phyloP scores from a whole-genome alignment of 2,888 invertebrate species.

The Pilophorus perplexus region DNA sequence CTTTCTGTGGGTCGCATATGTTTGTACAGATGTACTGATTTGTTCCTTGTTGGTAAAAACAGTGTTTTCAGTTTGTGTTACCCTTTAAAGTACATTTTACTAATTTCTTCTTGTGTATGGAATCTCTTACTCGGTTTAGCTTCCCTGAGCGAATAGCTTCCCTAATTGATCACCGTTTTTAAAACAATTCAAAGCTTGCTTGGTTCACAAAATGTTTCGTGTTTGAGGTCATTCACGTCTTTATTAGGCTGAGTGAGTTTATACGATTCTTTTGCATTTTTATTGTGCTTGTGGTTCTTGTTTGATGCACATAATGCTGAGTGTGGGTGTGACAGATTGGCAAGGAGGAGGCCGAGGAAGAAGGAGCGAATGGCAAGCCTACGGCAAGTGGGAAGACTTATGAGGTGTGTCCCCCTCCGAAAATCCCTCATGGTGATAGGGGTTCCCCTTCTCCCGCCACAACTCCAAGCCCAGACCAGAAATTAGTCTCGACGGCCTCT shows the following conservation, averaged over 20 bases:
- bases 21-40: too few relatives aligned
- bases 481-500: constrained; percentile 47
- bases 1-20: too few relatives aligned
- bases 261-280: constrained; percentile 24
- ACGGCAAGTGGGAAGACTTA: constrained; percentile 39
- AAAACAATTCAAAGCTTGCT: too few relatives aligned
- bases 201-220: too few relatives aligned
- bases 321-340: constrained; percentile 44
- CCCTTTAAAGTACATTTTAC: background rate
- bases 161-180: too few relatives aligned
- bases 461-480: constrained; percentile 40
- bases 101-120: background rate
- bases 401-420: constrained; percentile 44
- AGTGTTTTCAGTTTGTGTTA: background rate
- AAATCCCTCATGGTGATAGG: constrained; percentile 37
- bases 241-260: constrained; percentile 17
- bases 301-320: constrained; percentile 41
- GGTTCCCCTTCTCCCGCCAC: constrained; percentile 33
- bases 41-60: too few relatives aligned
- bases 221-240: too few relatives aligned
- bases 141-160: too few relatives aligned
- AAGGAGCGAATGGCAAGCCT: constrained; percentile 38
- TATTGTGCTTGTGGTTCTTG: constrained; percentile 26
- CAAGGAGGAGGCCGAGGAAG: constrained; percentile 43
- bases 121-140: too few relatives aligned